Evolutionary conservation across 1,140 invertebrate genomes (phyloP).

Genomic region (Drosophila grimshawi): DNA sequence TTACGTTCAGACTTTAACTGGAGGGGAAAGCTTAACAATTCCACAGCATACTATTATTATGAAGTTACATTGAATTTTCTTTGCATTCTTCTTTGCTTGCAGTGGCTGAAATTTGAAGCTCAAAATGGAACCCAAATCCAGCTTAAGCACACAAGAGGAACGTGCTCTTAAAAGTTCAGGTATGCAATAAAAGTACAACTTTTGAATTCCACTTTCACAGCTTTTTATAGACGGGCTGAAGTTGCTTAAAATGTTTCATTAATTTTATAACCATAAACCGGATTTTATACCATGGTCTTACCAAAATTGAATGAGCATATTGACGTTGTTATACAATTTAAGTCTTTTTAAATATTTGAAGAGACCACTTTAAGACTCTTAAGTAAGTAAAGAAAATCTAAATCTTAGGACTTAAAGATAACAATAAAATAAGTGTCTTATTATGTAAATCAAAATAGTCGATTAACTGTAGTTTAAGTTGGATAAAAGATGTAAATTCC

Average conservation of each 20-base stretch:
- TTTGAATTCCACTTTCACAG: constrained; percentile 27
- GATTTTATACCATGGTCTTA: not conserved
- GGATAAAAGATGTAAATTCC: no score
- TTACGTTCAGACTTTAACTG: constrained; percentile 12
- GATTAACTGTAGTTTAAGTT: no score
- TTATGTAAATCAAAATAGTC: no score
- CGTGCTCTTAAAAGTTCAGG: constrained; percentile 76
- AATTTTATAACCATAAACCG: not conserved
- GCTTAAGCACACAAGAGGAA: constrained; percentile 73
- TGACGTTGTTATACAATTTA: not conserved
- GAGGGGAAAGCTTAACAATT: constrained; percentile 22
- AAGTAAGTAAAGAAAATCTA: not conserved
- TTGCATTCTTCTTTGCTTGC: constrained; percentile 61
- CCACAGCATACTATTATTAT: constrained; percentile 74
- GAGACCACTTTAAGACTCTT: no score
- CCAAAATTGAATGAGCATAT: not conserved
- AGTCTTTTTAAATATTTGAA: no score
- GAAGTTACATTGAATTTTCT: constrained; percentile 79
- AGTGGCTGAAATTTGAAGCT: constrained; percentile 39
- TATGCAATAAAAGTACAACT: constrained; percentile 55
- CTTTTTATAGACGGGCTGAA: not conserved
- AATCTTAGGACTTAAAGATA: no score
- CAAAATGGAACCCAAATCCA: constrained; percentile 71
- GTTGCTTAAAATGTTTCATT: constrained; percentile 2
- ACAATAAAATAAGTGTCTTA: no score